phyloP scores from a whole-genome alignment of 1,140 invertebrate species.

The Cydia amplana region DNA sequence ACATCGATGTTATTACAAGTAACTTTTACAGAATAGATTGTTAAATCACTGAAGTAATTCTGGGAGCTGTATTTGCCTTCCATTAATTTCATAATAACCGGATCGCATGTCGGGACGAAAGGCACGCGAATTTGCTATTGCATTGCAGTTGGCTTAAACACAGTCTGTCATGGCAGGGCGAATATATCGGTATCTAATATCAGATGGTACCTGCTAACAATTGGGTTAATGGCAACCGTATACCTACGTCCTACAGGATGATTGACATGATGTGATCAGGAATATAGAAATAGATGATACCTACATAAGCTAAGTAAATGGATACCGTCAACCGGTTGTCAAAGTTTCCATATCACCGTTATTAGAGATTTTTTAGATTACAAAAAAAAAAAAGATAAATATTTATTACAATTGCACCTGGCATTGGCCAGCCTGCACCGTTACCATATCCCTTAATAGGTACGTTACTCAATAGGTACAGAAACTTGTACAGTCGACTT shows the following conservation, averaged over 20 bases:
- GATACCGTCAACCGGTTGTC: no score
- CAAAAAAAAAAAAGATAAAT: no score
- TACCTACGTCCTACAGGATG: background rate
- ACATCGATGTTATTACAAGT: background rate
- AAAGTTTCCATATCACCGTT: no score
- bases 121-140: slow-evolving; percentile 44
- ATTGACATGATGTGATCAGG: no score
- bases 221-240: background rate
- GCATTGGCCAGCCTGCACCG: no score
- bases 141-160: slow-evolving; percentile 19
- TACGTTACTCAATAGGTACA: no score
- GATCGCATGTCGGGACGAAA: slow-evolving; percentile 40
- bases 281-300: no score
- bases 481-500: no score
- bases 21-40: slow-evolving; percentile 1
- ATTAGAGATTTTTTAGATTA: no score
- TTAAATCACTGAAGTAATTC: background rate
- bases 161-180: background rate
- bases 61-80: background rate
- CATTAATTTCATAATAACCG: slow-evolving; percentile 39
- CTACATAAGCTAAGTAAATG: no score
- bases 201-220: background rate
- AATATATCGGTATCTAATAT: slow-evolving; percentile 4
- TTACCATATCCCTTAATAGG: no score
- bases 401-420: no score